Evolutionary conservation across 2,797 vertebrate genomes (phyloP).

Genomic region (Poeciliopsis presidionis): DNA sequence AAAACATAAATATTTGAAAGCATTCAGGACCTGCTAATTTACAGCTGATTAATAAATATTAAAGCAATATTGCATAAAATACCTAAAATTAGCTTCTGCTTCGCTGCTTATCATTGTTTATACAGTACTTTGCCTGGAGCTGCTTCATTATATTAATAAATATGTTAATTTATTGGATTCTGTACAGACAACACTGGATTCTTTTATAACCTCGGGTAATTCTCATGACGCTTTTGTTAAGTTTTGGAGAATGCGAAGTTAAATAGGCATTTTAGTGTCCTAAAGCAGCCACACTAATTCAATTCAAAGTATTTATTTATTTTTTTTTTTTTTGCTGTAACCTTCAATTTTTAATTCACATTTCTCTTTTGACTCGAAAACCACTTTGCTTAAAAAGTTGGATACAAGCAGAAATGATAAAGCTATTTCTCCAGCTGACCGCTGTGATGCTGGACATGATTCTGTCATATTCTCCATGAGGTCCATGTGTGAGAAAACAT

Average conservation of each 20-base stretch:
- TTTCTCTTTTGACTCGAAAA: neutral
- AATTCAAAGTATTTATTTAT: slow-evolving; percentile 32
- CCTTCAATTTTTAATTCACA: slow-evolving; percentile 10
- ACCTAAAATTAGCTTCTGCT: slow-evolving; percentile 5
- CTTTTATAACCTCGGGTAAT: slow-evolving; percentile 37
- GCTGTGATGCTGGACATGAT: neutral
- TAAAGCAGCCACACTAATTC: slow-evolving; percentile 43
- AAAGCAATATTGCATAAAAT: neutral
- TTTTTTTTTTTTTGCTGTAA: slow-evolving; percentile 4
- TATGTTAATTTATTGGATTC: slow-evolving; percentile 42
- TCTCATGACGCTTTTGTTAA: slow-evolving; percentile 47
- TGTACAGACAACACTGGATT: slow-evolving; percentile 36
- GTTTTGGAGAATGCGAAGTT: slow-evolving; percentile 42
- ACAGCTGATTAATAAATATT: neutral
- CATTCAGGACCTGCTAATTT: neutral
- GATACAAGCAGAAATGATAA: neutral
- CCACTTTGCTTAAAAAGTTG: neutral
- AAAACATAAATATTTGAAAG: neutral
- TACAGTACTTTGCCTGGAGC: slow-evolving; percentile 39
- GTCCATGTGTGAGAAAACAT: neutral
- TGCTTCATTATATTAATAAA: slow-evolving; percentile 43
- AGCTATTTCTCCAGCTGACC: neutral
- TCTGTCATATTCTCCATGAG: neutral
- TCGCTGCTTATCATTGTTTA: slow-evolving; percentile 39
- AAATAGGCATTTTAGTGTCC: slow-evolving; percentile 52